Evolutionary conservation across 2,888 invertebrate species (phyloP), one percentile per base, ranked within the genome.

Genomic region (Proisotoma minuta): DNA sequence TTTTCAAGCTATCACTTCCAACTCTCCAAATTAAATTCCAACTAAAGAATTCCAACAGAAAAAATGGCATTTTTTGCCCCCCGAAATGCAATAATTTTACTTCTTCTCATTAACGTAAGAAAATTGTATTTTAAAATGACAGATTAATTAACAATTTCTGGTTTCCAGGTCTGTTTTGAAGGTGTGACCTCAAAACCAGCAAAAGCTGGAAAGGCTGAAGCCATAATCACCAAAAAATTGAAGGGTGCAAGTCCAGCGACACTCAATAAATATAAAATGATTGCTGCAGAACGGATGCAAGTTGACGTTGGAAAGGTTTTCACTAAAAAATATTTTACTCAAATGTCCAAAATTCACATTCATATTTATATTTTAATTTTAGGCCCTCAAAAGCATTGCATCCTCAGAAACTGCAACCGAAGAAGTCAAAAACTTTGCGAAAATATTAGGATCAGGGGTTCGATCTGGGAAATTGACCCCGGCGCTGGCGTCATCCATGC

Each of bases 401-500:
- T n/a, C 43, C 18, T n/a, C 5, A 49, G 2, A n/a, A 59, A 48
- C 15, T 1, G 49, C 70, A 47, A 63, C 72, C 2, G 24, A 23
- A 2, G 65, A 65, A 15, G 63, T 68, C 5, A 54, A 61, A 34
- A 26, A 34, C 2, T 22, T 54, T 20, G 69, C 68, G 10, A 68
- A 64, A 50, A 40, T 15, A 24, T 56, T 60, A n/a, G 15, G 64
- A 23, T 34, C 27, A 29, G 70, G 67, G 10, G 29, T 62, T 0
- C 62, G 68, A 47, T n/a, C n/a, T n/a, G 72, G 69, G 4, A 59
- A 64, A 24, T 47, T 69, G 20, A 66, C 51, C 47, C 48, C 57
- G 2, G 60, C 66, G 3, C 49, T 72, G 20, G 52, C 62, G 0
- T 57, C 52, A 22, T 58, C 56, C 26, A 60, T 72, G 20, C 64